Evolutionary conservation across 2,888 invertebrate genomes (phyloP), one percentile per base, ranked within the genome.

Genomic region (Portevinia maculata): DNA sequence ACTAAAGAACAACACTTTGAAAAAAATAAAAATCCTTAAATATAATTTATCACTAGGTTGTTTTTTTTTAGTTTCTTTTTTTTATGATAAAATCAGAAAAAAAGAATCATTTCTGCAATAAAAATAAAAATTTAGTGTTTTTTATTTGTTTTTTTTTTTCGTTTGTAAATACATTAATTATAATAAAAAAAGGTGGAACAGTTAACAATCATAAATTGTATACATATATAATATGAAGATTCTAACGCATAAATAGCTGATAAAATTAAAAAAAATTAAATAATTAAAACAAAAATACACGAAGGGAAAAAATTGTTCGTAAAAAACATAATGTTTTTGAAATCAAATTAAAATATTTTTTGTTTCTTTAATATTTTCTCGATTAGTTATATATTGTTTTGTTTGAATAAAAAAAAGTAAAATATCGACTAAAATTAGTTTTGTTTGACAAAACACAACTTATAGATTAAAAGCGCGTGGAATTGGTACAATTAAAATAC

Each of bases 361-460:
- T 78, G 70, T 67, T 48, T 46, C 41, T 74, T 30, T 67, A 39
- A 13, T 39, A 39, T 59, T 62, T 62, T 62, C 28, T 52, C 71
- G 44, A 17, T 71, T 62, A 59, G 65, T 39, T 52, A 67, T 67
- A 15, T 52, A 15, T 69, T 67, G 67, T 41, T 62, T 71, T 41
- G 37, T 75, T 44, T 67, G 70, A 67, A 52, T 41, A 71, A 62
- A 70, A 59, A 67, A 62, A 92, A 92, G 92, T 92, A 91, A 92
- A 92, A 92, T 92, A 92, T 92, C 92, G 91, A 91, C 91, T 79
- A 85, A 74, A 74, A 75, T 50, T 71, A 65, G 85, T 85, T 86
- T 85, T 85, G 86, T 86, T 85, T 81, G 50, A 86, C 86, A 86
- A 86, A 86, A 86, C 85, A 84, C 73, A 79, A 79, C 76, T 84